These are phyloP conservation scores for Numenius phaeopus DNA, from an alignment of 2,797 vertebrate species.

Conservation along the genomic window DNA sequence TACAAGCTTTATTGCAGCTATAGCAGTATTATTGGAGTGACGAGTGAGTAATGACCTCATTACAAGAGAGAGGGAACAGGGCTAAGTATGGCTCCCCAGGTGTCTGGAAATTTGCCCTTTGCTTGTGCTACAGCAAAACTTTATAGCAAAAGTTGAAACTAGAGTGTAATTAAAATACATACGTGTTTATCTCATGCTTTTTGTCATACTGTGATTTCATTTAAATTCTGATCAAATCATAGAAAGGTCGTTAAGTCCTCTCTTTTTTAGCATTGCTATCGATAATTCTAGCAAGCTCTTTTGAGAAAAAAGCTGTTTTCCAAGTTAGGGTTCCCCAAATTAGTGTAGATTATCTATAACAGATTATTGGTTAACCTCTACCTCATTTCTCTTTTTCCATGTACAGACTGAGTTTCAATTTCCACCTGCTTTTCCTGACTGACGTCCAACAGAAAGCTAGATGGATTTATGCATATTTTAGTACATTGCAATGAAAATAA, in stretches of 20 bases:
- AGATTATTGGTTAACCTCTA: background rate
- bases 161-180: background rate
- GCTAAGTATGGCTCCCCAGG: background rate
- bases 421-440: conserved; percentile 56
- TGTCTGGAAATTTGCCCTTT: conserved; percentile 47
- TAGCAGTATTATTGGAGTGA: conserved; percentile 5
- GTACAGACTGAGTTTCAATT: background rate
- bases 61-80: background rate
- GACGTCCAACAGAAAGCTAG: conserved; percentile 21
- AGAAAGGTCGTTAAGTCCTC: background rate
- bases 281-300: background rate
- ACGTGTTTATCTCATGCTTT: background rate
- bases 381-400: background rate
- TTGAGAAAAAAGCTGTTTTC: background rate
- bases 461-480: conserved; percentile 11
- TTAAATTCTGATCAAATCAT: background rate
- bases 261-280: background rate
- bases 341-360: background rate
- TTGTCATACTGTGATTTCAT: background rate
- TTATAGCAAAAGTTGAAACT: background rate
- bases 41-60: background rate
- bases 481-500: background rate
- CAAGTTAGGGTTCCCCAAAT: background rate
- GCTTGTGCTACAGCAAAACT: background rate
- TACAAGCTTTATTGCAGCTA: background rate